Percentiles rank a stretch among this genome's conserved stretches.
These are phyloP conservation scores for Ips typographus DNA, from an alignment of 1,140 invertebrate species.

Conservation along the genomic window DNA sequence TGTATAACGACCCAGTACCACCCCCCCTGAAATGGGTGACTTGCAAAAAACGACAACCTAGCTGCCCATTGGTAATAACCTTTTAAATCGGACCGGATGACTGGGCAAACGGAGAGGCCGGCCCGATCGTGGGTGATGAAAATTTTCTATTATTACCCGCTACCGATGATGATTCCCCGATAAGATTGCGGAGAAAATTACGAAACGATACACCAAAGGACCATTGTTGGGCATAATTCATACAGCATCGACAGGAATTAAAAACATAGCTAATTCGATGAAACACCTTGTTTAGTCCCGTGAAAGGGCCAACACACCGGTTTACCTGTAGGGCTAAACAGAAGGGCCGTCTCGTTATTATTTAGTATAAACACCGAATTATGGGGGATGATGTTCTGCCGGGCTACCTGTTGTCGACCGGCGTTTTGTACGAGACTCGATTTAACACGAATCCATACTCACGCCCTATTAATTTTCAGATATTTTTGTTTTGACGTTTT, in stretches of 20 bases:
- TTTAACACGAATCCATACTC: slow-evolving; percentile 33
- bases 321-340: slow-evolving; percentile 40
- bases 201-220: neutral
- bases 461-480: slow-evolving; percentile 28
- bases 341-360: slow-evolving; percentile 25
- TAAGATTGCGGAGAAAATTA: slow-evolving; percentile 21
- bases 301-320: slow-evolving; percentile 42
- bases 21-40: slow-evolving; percentile 21
- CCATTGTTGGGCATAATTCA: neutral
- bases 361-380: slow-evolving; percentile 33
- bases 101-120: slow-evolving; percentile 10
- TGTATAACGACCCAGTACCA: slow-evolving; percentile 12
- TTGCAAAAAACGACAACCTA: slow-evolving; percentile 14
- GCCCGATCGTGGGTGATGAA: slow-evolving; percentile 19
- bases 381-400: slow-evolving; percentile 29
- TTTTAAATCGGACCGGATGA: slow-evolving; percentile 28
- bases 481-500: slow-evolving; percentile 16
- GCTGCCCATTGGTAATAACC: slow-evolving; percentile 30
- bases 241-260: neutral
- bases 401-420: slow-evolving; percentile 27
- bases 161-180: slow-evolving; percentile 20
- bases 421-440: slow-evolving; percentile 16
- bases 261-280: too few relatives aligned
- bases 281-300: slow-evolving; percentile 36
- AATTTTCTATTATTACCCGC: slow-evolving; percentile 18